These are phyloP conservation scores for Arctia plantaginis DNA, from an alignment of 2,888 invertebrate species.

Conservation along the genomic window DNA sequence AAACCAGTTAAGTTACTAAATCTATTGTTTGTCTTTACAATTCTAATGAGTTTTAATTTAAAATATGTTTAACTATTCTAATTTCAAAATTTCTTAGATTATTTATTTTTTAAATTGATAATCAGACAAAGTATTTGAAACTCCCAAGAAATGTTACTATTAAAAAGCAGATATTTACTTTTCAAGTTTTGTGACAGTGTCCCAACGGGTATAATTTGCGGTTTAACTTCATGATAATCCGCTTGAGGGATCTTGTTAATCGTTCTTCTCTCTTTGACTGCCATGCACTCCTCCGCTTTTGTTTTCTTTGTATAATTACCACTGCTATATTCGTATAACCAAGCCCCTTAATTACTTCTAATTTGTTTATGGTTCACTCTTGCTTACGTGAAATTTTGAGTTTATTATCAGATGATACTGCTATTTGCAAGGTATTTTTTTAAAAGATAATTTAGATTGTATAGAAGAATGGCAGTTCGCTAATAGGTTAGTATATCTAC, in stretches of 20 bases:
- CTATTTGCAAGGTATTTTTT: neutral
- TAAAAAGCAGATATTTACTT: slow-evolving; percentile 48
- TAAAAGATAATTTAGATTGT: neutral
- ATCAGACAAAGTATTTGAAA: slow-evolving; percentile 15
- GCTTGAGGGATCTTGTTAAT: slow-evolving; percentile 53
- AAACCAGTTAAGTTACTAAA: neutral
- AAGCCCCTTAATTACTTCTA: slow-evolving; percentile 28
- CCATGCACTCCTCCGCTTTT: slow-evolving; percentile 42
- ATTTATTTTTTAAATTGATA: neutral
- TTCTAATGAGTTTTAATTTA: too few relatives aligned
- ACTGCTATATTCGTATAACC: slow-evolving; percentile 18
- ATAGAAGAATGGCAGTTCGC: neutral
- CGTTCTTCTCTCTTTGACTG: slow-evolving; percentile 49
- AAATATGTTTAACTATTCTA: too few relatives aligned
- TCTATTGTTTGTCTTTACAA: neutral
- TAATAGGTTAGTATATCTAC: neutral
- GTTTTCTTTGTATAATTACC: slow-evolving; percentile 46
- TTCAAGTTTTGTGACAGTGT: slow-evolving; percentile 21
- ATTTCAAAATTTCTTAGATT: neutral
- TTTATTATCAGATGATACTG: slow-evolving; percentile 2
- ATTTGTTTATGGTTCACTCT: slow-evolving; percentile 33
- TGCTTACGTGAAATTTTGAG: slow-evolving; percentile 9
- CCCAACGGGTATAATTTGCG: slow-evolving; percentile 47
- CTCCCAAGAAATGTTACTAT: slow-evolving; percentile 36
- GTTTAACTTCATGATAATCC: slow-evolving; percentile 52